Percentiles rank a stretch among this genome's conserved stretches.
Conservation (phyloP, 2,888 invertebrate genomes). For the Axea sp. region DNA sequence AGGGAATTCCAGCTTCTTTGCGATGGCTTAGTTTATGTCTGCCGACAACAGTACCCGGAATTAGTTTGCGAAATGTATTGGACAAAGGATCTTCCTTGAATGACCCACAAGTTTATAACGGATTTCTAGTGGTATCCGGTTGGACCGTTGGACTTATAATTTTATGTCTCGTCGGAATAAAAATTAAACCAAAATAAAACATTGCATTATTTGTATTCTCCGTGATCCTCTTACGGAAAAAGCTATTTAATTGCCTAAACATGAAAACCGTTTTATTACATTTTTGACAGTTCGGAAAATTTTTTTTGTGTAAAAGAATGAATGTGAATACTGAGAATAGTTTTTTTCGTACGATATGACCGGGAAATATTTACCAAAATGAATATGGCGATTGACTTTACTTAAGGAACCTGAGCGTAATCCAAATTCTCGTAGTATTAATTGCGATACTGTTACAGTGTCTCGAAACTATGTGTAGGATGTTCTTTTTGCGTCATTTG, state of each 20-base stretch:
- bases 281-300: no score
- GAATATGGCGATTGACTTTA: no score
- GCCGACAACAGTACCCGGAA: slow-evolving; percentile 90
- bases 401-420: no score
- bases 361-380: no score
- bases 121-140: slow-evolving; percentile 84
- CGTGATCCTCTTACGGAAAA: slow-evolving; percentile 32
- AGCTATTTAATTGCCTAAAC: slow-evolving; percentile 6
- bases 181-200: slow-evolving; percentile 63
- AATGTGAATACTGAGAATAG: no score
- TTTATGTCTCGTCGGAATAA: slow-evolving; percentile 82
- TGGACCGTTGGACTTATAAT: slow-evolving; percentile 84
- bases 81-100: slow-evolving; percentile 87
- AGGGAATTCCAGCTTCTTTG: slow-evolving; percentile 84
- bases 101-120: slow-evolving; percentile 86
- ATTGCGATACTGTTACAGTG: no score
- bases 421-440: no score
- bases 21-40: slow-evolving; percentile 83
- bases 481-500: no score
- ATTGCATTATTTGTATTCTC: no score
- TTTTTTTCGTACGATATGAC: slow-evolving; percentile 37
- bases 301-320: no score
- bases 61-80: slow-evolving; percentile 87
- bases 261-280: not conserved
- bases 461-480: no score